These are phyloP conservation scores for Crypturellus undulatus DNA, from an alignment of 2,113 vertebrate species.

Conservation along the genomic window DNA sequence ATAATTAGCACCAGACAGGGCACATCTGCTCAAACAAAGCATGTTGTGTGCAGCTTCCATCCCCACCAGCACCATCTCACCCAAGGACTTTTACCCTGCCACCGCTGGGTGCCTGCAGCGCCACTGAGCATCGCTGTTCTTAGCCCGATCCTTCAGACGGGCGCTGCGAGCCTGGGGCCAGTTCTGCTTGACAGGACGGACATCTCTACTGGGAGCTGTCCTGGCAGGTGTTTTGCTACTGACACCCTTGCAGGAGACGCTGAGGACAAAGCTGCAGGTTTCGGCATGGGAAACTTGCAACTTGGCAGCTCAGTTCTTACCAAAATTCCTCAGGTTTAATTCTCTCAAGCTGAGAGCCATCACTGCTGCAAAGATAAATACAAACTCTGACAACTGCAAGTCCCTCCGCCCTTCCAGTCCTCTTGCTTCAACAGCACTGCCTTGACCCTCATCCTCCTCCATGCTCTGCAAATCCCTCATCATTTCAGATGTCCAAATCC, in stretches of 20 bases:
- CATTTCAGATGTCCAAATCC: background rate
- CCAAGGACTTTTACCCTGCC: background rate
- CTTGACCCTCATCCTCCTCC: background rate
- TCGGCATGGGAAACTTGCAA: background rate
- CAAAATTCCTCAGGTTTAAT: background rate
- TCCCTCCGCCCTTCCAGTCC: background rate
- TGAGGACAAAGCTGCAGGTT: background rate
- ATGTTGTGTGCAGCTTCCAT: background rate
- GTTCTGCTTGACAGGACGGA: background rate
- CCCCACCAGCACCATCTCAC: background rate
- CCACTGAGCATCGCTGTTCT: background rate
- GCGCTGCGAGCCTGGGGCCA: background rate
- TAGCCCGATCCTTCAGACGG: background rate
- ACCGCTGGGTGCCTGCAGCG: accelerated
- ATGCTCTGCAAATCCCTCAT: background rate
- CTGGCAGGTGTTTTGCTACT: background rate
- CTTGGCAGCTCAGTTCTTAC: background rate
- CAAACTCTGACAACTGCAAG: background rate
- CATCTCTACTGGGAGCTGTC: background rate
- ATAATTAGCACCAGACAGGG: slow-evolving; percentile 51
- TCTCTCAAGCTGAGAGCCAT: slow-evolving; percentile 54
- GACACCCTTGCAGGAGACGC: background rate
- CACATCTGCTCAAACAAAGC: slow-evolving; percentile 45
- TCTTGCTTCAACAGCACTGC: background rate
- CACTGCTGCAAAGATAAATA: slow-evolving; percentile 54